Evolutionary conservation across 2,797 vertebrate species (phyloP).

Genomic region (Clarias pachynema): DNA sequence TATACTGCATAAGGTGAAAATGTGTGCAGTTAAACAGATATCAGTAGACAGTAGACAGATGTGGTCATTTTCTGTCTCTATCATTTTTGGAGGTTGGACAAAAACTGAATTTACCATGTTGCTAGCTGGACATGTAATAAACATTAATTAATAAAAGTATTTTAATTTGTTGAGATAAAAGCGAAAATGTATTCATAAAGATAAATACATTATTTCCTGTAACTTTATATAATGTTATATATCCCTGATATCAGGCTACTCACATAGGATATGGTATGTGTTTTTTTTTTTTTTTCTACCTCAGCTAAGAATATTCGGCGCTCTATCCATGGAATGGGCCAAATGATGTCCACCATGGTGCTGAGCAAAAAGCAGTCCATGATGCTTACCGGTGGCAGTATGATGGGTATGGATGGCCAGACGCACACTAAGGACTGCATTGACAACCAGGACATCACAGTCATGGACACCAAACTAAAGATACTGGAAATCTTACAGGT

Average conservation of each 20-base stretch:
- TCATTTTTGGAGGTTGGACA: not conserved
- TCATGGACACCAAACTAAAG: constrained; percentile 99
- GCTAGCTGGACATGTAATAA: not conserved
- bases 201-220: not conserved
- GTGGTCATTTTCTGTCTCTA: not conserved
- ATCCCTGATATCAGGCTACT: not conserved
- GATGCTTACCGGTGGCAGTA: constrained; percentile 75
- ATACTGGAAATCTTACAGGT: constrained; percentile 97
- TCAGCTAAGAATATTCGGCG: constrained; percentile 90
- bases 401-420: constrained; percentile 74
- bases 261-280: not conserved
- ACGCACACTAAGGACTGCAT: constrained; percentile 84
- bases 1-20: not conserved
- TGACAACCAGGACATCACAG: constrained; percentile 88
- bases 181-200: not conserved
- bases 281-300: not conserved
- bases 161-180: not conserved
- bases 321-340: constrained; percentile 95
- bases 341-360: constrained; percentile 99
- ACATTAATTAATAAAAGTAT: not conserved
- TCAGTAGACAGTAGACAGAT: not conserved
- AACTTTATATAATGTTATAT: not conserved
- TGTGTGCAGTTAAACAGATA: not conserved
- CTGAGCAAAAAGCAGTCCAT: constrained; percentile 91
- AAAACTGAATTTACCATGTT: not conserved